These are phyloP conservation scores for Cygnus buccinator DNA, from an alignment of 2,113 vertebrate genomes.

Conservation along the genomic window DNA sequence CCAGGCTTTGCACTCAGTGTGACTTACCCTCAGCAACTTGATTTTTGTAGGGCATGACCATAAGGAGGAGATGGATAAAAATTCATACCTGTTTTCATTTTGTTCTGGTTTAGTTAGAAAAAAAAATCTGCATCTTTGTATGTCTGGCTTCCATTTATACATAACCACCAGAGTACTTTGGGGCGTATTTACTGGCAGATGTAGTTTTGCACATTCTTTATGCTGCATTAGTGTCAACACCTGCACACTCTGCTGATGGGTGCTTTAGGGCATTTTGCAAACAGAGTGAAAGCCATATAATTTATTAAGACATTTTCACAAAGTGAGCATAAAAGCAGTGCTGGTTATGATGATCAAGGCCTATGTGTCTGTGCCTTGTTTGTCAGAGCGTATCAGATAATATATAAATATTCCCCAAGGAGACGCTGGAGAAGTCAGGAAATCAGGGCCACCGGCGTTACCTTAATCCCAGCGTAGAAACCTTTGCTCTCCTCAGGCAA, in stretches of 20 bases:
- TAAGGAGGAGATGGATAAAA: neutral
- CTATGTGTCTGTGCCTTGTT: neutral
- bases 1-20: neutral
- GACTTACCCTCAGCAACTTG: neutral
- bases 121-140: neutral
- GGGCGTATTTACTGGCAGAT: neutral
- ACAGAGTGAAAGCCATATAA: neutral
- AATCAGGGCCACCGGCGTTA: conserved; percentile 44
- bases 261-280: neutral
- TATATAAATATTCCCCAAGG: conserved; percentile 36
- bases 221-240: neutral
- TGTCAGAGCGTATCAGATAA: conserved; percentile 53
- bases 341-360: conserved; percentile 38
- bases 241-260: neutral
- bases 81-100: neutral
- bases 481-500: conserved; percentile 78
- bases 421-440: neutral
- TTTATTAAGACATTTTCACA: conserved; percentile 43
- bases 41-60: fast-evolving
- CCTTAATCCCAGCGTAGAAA: conserved; percentile 87
- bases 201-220: neutral
- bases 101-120: neutral
- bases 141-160: neutral
- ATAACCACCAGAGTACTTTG: neutral
- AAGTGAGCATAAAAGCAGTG: neutral